Base-by-base conservation (phyloP, 2,113 vertebrate species). In the Microcebus ravelobensis region DNA sequence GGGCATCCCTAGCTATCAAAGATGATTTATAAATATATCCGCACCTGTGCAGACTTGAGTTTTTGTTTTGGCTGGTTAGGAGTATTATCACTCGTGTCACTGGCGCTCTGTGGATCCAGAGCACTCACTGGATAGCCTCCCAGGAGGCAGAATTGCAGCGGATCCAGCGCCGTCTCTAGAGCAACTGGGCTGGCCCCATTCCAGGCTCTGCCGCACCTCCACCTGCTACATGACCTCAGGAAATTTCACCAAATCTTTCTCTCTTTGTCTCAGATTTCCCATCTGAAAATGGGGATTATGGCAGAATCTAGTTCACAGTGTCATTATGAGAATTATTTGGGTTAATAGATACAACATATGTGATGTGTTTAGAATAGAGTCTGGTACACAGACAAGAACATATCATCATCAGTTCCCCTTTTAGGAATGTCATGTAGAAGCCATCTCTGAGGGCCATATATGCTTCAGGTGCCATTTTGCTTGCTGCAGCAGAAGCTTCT, bases 41-140 rank as follows among this genome's bases (percentile, higher is more conserved):
- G 31, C 1, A 31, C 68, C 79, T 70, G 11, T 76, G 34, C 23
- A 94, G 61, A 94, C 13, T 48, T 63, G 31, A 94, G 25, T 3
- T n/a, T 27, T 76, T 18, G 2, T 29, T 90, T 91, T 48, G 76
- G 12, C 55, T 17, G 20, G 27, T 50, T 68, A 79, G 23, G 31
- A 68, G 45, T 67, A 13, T 39, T 61, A 8, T 85, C 2, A 17
- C 12, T 45, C 3, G 1, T 23, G 55, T 3, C 18, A 12, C 27
- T 27, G 50, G 20, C 18, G 34, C 1, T 13, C 8, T 71, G 4
- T 57, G n/a, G 25, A 5, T 29, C 18, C 34, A 29, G 21, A 63
- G 57, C 3, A 2, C 34, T 70, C 2, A 31, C 45, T 3, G 2
- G 0, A 2, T 2, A 27, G 70, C 14, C 3, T 63, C 8, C 4